Evolutionary conservation across 2,113 vertebrate species (phyloP).

Genomic region (Baryphthengus martii): DNA sequence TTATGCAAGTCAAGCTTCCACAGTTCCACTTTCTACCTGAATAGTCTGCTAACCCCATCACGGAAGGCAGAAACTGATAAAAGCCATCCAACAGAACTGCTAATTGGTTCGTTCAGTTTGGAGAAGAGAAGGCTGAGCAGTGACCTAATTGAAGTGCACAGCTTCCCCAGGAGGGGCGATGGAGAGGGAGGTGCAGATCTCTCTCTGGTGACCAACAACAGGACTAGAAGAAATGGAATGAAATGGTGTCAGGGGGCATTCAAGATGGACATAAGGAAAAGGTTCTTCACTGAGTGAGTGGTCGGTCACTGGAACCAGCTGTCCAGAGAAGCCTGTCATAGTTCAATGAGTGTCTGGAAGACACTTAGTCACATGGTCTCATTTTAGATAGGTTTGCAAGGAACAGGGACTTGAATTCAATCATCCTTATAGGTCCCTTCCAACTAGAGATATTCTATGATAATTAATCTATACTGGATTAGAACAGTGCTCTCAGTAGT

Average conservation of each 20-base stretch:
- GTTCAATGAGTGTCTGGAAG: no score
- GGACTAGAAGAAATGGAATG: no score
- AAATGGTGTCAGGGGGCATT: no score
- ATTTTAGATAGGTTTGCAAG: background rate
- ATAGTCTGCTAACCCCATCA: background rate
- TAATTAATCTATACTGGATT: background rate
- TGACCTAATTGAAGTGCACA: no score
- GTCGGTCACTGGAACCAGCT: background rate
- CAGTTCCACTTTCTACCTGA: background rate
- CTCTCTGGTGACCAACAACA: no score
- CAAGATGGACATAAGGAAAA: no score
- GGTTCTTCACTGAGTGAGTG: background rate
- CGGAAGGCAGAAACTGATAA: background rate
- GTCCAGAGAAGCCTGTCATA: background rate
- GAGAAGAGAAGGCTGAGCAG: background rate
- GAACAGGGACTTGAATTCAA: background rate
- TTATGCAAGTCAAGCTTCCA: background rate
- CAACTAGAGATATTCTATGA: background rate
- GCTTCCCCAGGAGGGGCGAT: no score
- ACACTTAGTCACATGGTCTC: background rate
- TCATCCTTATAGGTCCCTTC: background rate
- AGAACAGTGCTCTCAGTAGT: background rate
- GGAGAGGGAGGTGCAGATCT: no score
- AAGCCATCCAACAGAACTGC: background rate
- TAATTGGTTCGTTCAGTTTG: background rate